Base-by-base conservation (phyloP, 2,888 invertebrate species). In the Epinotia ramella region DNA sequence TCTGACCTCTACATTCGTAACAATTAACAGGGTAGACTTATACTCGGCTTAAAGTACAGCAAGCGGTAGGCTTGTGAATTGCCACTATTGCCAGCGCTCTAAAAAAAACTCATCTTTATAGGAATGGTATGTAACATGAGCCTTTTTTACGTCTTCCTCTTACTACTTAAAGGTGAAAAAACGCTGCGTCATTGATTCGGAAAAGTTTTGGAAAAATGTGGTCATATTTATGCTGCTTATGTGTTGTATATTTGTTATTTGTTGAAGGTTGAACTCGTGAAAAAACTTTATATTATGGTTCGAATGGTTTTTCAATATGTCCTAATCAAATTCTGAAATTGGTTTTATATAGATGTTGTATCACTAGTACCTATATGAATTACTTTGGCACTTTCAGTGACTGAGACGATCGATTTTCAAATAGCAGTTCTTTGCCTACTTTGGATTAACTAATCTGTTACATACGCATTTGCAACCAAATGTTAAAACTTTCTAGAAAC, bases 401-500 rank as follows among this genome's bases (percentile, higher is more conserved):
- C 33, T 33, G 33, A 33, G 6, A 33, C 33, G 7, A 33, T 7
- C 7, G 6, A 33, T 33, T 33, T 40, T 40, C 9, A 40, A 40
- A 40, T 40, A 9, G 40, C 40, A 9, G 9, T 40, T 40, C 40
- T 40, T 40, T 33, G 33, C 6, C 33, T 33, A 33, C 33, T 33
- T 33, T 7, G 33, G 40, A 40, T 40, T 40, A 0, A 40, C 1
- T 7, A 40, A 40, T 40, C 40, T 9, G 9, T 40, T 40, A 9
- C 9, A 9, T 40, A 2, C 40, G 40, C 2, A 49, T 16, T 5
- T 49, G 49, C 49, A 6, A 53, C 53, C 53, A n/a, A n/a, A n/a
- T 59, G 49, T 33, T 13, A 2, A 11, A 1, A 46, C 60, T 59
- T 69, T 59, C 46, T 20, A 69, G 60, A 69, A 69, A 69, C 46